These are phyloP conservation scores for Cotesia glomerata DNA, from an alignment of 1,140 invertebrate genomes.

Conservation along the genomic window DNA sequence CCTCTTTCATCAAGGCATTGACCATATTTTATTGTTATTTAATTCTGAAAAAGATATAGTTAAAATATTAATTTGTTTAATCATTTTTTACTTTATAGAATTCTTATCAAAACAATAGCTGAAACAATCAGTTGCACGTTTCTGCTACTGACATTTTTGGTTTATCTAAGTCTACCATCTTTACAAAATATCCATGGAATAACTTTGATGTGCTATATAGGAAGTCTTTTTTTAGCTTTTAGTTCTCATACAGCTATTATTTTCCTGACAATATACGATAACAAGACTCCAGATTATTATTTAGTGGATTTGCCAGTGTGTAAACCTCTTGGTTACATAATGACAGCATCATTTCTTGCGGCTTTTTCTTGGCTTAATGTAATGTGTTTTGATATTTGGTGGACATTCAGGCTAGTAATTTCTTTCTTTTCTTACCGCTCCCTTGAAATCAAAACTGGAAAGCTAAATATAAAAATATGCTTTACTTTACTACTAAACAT, in stretches of 20 bases:
- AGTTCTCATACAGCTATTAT: slow-evolving; percentile 61
- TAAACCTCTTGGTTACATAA: slow-evolving; percentile 44
- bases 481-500: too few relatives aligned
- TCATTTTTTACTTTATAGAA: slow-evolving; percentile 26
- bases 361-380: slow-evolving; percentile 77
- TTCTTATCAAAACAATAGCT: slow-evolving; percentile 29
- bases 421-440: too few relatives aligned
- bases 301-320: slow-evolving; percentile 29
- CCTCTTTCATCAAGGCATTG: too few relatives aligned
- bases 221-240: slow-evolving; percentile 69
- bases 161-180: slow-evolving; percentile 69
- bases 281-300: neutral
- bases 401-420: slow-evolving; percentile 65
- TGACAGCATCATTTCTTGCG: slow-evolving; percentile 63
- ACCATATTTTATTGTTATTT: too few relatives aligned
- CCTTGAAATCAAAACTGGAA: too few relatives aligned
- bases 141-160: slow-evolving; percentile 68
- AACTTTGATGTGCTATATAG: slow-evolving; percentile 72
- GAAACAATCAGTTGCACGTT: slow-evolving; percentile 62
- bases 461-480: too few relatives aligned
- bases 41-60: too few relatives aligned
- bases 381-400: slow-evolving; percentile 73
- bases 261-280: slow-evolving; percentile 23
- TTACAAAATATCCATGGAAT: slow-evolving; percentile 74
- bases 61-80: too few relatives aligned